Conservation (phyloP, 2,797 vertebrate genomes). For the Melanogrammus aeglefinus region DNA sequence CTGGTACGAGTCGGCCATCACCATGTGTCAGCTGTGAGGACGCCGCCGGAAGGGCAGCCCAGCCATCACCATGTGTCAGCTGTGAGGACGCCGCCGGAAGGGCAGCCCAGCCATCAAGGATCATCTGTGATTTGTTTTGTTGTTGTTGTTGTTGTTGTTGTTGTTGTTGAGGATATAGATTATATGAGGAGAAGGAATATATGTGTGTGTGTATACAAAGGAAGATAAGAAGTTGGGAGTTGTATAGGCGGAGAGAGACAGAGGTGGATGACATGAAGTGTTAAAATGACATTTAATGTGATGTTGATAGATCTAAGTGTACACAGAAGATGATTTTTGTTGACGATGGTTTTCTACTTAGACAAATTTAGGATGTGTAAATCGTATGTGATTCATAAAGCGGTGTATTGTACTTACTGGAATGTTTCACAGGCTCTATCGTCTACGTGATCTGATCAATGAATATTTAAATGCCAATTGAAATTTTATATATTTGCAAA, state of each 20-base stretch:
- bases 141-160: background rate
- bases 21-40: constrained; percentile 62
- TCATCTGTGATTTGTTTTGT: background rate
- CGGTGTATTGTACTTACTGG: background rate
- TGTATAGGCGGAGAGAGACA: background rate
- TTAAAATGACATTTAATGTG: background rate
- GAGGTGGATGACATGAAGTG: background rate
- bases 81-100: constrained; percentile 35
- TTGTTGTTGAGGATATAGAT: background rate
- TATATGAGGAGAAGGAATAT: background rate
- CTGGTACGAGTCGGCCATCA: constrained; percentile 79
- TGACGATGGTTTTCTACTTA: background rate
- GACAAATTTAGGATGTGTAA: background rate
- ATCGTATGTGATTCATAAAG: background rate
- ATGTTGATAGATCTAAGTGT: background rate
- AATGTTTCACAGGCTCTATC: background rate
- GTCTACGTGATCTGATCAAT: background rate
- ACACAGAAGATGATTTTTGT: background rate
- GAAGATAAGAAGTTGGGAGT: background rate
- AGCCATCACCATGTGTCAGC: constrained; percentile 55
- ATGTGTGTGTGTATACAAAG: background rate
- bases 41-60: background rate
- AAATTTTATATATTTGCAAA: background rate
- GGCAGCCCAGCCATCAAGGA: background rate
- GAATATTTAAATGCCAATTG: background rate